A percentile compares a stretch with the other conserved stretches of the same genome.
Conservation (phyloP, 2,113 vertebrate genomes). For the Trogon melanurus region DNA sequence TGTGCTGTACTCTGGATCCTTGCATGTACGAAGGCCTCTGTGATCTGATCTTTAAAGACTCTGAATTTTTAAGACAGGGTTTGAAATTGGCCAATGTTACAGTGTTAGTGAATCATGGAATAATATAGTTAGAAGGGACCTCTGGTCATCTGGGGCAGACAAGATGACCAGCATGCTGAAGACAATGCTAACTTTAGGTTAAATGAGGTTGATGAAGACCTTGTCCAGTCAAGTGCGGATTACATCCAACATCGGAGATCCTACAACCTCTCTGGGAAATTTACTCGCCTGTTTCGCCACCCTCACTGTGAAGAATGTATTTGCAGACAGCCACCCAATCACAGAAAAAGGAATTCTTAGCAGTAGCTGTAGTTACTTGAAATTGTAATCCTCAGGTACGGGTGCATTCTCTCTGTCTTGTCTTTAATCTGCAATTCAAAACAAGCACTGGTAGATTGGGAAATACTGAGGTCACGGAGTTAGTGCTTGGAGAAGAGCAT, state of each 20-base stretch:
- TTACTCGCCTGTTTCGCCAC: background rate
- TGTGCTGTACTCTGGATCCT: background rate
- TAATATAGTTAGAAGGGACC: background rate
- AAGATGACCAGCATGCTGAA: background rate
- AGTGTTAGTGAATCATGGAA: background rate
- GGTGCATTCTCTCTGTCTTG: background rate
- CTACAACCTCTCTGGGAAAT: background rate
- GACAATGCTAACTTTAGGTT: background rate
- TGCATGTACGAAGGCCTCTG: background rate
- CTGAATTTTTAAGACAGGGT: background rate
- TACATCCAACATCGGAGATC: background rate
- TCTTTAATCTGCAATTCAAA: background rate
- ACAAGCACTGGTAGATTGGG: background rate
- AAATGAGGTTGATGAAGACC: background rate
- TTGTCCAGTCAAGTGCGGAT: background rate
- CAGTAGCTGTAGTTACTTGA: background rate
- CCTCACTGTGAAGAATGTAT: background rate
- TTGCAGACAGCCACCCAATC: background rate
- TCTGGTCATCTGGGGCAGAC: background rate
- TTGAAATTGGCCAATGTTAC: background rate
- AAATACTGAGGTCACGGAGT: conserved; percentile 18
- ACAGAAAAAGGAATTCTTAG: background rate
- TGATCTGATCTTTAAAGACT: background rate
- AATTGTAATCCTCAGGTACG: background rate
- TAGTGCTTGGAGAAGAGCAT: background rate